Evolutionary conservation across 2,888 invertebrate genomes (phyloP), one percentile per base, ranked within the genome.

Genomic region (Gortyna flavago): DNA sequence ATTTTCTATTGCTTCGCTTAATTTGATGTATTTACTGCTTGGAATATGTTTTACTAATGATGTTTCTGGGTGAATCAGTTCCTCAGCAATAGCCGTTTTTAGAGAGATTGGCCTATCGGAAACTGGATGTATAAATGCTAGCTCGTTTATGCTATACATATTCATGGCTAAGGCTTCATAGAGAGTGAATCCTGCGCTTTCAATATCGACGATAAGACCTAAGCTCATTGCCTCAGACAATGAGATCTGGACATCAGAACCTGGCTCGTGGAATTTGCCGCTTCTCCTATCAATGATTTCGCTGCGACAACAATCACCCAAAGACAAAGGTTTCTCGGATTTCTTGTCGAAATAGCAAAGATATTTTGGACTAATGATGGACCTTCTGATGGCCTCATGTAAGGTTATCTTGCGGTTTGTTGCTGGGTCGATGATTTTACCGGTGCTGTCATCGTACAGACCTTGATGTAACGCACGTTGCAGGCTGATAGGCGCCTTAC

Each of bases 391-490:
- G 4, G 98, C 98, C 95, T 99, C 99, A 88, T 99, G 98, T 62
- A 99, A 94, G 2, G 98, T 98, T 7, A 99, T 98, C 89, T 98
- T 97, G 81, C 98, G 97, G 67, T 98, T 98, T 6, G 98, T 98
- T 79, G 97, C 97, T 0, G 98, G 98, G 95, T 99, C 99, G 59
- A 98, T 97, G 72, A 99, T 97, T 96, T 98, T 98, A 21, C 99
- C 98, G 0, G 97, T 98, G 80, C 97, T 97, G 79, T 98, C 98
- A 87, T 99, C 98, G 91, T 99, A 99, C 0, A 99, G 95, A 3
- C 99, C 99, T 95, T 98, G 98, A 92, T 98, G 98, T 73, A 99
- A 97, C 0, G 98, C 98, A 90, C 98, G 97, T 92, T 99, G 99
- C 54, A 99, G 93, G 25, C 98, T 98, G 38, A 99, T 97, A 0